Evolutionary conservation across 2,113 vertebrate species (phyloP).

Genomic region (Ariopsis seemanni): DNA sequence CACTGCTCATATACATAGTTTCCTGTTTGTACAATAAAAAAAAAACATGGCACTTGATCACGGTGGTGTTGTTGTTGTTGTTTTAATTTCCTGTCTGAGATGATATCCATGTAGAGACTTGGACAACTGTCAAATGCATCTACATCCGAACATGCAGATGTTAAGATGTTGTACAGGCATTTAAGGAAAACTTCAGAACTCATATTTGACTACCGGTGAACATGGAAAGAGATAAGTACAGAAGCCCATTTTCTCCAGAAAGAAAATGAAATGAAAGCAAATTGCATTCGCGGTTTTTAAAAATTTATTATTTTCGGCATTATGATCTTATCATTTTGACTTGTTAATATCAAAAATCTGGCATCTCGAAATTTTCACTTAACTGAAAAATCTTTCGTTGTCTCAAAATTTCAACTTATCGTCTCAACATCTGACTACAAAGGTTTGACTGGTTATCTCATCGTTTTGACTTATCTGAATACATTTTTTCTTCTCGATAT

Average conservation of each 20-base stretch:
- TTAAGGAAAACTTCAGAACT: neutral
- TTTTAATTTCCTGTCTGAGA: neutral
- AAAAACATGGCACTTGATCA: constrained; percentile 17
- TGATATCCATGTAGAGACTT: no score
- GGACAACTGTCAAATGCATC: neutral
- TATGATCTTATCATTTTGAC: neutral
- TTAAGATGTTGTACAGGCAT: neutral
- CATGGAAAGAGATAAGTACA: neutral
- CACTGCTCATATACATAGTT: constrained; percentile 10
- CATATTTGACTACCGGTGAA: neutral
- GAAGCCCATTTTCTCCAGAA: neutral
- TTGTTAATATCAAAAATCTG: neutral
- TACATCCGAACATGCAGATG: neutral
- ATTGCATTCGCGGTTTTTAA: neutral
- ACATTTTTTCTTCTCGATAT: neutral
- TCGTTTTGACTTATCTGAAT: neutral
- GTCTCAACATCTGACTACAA: neutral
- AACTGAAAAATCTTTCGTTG: neutral
- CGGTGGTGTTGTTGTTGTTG: neutral
- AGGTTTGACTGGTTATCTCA: neutral
- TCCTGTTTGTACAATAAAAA: constrained; percentile 35
- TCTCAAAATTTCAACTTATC: neutral
- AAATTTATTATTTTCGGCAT: no score
- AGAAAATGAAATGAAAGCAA: neutral
- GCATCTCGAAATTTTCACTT: neutral